Conservation (phyloP, 2,888 invertebrate genomes). For the Megaustenia siamemsis region DNA sequence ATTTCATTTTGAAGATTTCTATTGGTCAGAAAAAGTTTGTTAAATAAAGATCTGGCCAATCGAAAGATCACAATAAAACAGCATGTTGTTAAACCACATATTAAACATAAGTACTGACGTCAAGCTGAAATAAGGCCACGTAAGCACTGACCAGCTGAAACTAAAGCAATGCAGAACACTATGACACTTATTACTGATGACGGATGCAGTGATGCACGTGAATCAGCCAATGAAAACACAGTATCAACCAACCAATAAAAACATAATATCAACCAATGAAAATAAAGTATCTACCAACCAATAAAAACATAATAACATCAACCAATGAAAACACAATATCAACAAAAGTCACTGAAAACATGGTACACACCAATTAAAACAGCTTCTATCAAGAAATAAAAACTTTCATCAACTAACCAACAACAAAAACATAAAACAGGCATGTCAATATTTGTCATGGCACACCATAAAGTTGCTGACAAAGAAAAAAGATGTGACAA, state of each 20-base stretch:
- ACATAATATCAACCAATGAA: too few relatives aligned
- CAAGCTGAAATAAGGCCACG: conserved; percentile 20
- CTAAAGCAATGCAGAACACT: conserved; percentile 43
- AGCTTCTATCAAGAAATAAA: too few relatives aligned
- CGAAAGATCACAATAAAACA: not conserved
- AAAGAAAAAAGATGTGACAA: too few relatives aligned
- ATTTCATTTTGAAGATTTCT: too few relatives aligned
- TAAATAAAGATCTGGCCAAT: not conserved
- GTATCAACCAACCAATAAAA: conserved; percentile 1
- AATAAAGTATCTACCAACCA: not conserved
- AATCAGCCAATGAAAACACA: conserved; percentile 6
- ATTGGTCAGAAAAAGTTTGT: too few relatives aligned
- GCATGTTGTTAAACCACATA: conserved; percentile 11
- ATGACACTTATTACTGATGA: conserved; percentile 33
- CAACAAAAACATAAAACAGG: too few relatives aligned
- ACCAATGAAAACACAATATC: not conserved
- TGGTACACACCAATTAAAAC: too few relatives aligned
- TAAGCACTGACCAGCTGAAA: conserved; percentile 37
- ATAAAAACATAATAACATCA: not conserved
- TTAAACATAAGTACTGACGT: not conserved
- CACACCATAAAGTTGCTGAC: too few relatives aligned
- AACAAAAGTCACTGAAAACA: not conserved
- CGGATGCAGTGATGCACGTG: conserved; percentile 38
- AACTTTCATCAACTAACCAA: too few relatives aligned
- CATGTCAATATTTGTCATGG: too few relatives aligned